A percentile compares a stretch with the other conserved stretches of the same genome.
These are phyloP conservation scores for Polypedilum pembai DNA, from an alignment of 1,140 invertebrate genomes.

Conservation along the genomic window DNA sequence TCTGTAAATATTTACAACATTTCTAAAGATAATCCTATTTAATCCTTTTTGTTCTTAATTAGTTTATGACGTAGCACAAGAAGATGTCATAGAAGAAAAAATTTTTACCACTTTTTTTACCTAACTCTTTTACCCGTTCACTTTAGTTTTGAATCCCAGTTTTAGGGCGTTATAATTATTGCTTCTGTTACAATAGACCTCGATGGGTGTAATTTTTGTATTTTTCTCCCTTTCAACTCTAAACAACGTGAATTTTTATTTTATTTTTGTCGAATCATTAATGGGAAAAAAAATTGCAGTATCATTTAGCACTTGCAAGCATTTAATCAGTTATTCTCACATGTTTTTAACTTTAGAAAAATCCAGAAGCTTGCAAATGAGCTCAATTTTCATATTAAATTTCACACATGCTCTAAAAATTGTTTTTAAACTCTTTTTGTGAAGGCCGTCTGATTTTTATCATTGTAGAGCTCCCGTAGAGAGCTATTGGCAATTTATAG, in stretches of 20 bases:
- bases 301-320: too few relatives aligned
- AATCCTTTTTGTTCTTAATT: conserved; percentile 27
- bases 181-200: conserved; percentile 13
- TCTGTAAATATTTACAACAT: conserved; percentile 26
- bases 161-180: conserved; percentile 16
- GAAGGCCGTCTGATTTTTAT: background rate
- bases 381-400: background rate
- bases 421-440: background rate
- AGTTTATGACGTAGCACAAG: background rate
- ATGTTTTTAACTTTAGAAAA: background rate
- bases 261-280: background rate
- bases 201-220: conserved; percentile 9
- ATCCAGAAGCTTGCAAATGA: background rate
- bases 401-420: conserved; percentile 4
- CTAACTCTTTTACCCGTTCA: background rate
- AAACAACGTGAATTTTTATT: background rate
- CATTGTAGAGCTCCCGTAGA: background rate
- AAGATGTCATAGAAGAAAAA: background rate
- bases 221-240: background rate
- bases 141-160: background rate
- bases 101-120: background rate
- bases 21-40: conserved; percentile 25
- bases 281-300: background rate
- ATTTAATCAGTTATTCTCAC: background rate
- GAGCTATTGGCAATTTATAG: background rate